Conservation (phyloP, 2,888 invertebrate species). For the Fabriciana adippe region DNA sequence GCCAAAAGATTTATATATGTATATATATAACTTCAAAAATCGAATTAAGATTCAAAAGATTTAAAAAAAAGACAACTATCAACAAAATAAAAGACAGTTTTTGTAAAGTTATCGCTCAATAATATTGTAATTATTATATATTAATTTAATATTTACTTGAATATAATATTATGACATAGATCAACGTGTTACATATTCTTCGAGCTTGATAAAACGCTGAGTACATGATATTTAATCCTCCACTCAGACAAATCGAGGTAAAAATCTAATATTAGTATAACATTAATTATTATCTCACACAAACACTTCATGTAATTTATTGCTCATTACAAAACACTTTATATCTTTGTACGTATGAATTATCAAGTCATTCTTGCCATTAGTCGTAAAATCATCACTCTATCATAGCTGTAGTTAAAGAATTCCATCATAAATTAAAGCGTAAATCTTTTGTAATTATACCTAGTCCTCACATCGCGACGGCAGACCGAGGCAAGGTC, state of each 20-base stretch:
- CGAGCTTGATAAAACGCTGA: too few relatives aligned
- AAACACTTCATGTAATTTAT: constrained; percentile 9
- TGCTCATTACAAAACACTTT: constrained; percentile 7
- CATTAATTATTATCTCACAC: neutral
- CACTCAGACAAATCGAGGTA: neutral
- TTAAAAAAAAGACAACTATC: too few relatives aligned
- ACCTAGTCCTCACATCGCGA: constrained; percentile 55
- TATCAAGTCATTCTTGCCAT: constrained; percentile 16
- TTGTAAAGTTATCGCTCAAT: too few relatives aligned
- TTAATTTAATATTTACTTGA: neutral
- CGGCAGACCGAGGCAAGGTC: constrained; percentile 71
- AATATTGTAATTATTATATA: neutral
- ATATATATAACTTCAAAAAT: too few relatives aligned
- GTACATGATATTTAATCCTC: neutral
- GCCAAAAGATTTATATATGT: too few relatives aligned
- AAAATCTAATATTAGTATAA: neutral
- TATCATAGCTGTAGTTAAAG: constrained; percentile 39
- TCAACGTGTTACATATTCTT: too few relatives aligned
- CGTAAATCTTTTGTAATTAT: constrained; percentile 59
- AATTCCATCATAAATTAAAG: constrained; percentile 48
- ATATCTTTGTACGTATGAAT: constrained; percentile 12
- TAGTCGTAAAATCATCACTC: constrained; percentile 34
- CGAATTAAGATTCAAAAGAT: too few relatives aligned
- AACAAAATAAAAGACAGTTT: too few relatives aligned
- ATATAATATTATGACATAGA: neutral